Base-by-base conservation (phyloP, 2,888 invertebrate species). In the Agonopterix arenella region DNA sequence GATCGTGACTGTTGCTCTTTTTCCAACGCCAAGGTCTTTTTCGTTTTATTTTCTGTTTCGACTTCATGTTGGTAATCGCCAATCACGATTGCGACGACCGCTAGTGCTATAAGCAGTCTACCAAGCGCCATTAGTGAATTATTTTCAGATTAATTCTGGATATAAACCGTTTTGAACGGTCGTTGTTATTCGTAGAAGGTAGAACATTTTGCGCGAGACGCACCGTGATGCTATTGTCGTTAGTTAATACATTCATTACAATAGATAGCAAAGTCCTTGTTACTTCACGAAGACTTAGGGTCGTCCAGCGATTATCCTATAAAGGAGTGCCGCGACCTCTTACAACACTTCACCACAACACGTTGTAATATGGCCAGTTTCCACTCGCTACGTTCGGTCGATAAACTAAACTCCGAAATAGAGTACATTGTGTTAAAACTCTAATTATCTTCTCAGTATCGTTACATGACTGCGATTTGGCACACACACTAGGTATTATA, bases 21-120 rank as follows among this genome's bases (percentile, higher is more conserved):
- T 81, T 86, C 83, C 84, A 81, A 50, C 86, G 73, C 88, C 88
- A 85, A 0, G 84, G 88, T 59, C 70, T 84, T 77, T 71, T 76
- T 66, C 71, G 72, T 64, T 77, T 85, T 80, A 73, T 71, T 68
- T 70, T 81, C 73, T 69, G 81, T 68, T 72, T 83, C 55, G 70
- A 77, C 60, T 70, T 86, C 85, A 81, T 88, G 58, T 8, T 62
- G 53, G 55, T 60, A 62, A 56, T 73, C 77, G 61, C 73, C 73
- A 57, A 68, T 57, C 45, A 72, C 77, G 53, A 79, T 59, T 53
- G 77, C 73, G 60, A 80, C 64, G 56, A 84, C 66, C 58, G 76
- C 60, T 48, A 84, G 59, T 52, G 74, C 58, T 48, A 81, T 56
- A 18, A 85, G 54, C 36, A 82, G 44, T 58, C 70, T 76, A 42